Percentiles rank a stretch among this genome's conserved stretches.
phyloP scores from a whole-genome alignment of 2,113 vertebrate species.

The Hypocryptadius cinnamomeus region DNA sequence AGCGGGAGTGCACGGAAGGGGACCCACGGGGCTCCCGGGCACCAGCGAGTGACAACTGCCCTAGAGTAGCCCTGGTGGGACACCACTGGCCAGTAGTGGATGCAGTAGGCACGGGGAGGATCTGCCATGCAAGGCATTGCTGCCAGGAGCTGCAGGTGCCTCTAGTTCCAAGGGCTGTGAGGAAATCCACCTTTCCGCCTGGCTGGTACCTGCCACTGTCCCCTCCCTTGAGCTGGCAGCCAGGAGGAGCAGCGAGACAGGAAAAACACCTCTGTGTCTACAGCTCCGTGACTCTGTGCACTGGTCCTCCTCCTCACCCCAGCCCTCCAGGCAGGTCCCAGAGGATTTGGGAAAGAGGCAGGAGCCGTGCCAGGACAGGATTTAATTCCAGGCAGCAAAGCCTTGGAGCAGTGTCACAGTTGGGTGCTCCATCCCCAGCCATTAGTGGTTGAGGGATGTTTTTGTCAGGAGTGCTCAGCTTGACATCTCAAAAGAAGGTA shows the following conservation, averaged over 20 bases:
- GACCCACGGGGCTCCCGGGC: not conserved
- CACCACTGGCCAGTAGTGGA: rapidly evolving
- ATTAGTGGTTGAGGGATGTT: not conserved
- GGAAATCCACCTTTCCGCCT: not conserved
- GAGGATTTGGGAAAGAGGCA: not conserved
- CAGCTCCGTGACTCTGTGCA: not conserved
- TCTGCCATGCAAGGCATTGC: rapidly evolving
- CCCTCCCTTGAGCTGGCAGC: not conserved
- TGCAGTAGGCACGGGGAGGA: rapidly evolving
- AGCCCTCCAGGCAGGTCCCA: not conserved
- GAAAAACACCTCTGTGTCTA: not conserved
- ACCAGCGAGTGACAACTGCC: not conserved
- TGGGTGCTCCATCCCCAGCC: not conserved
- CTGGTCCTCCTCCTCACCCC: not conserved
- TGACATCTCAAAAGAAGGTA: not conserved
- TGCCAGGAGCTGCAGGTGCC: not conserved
- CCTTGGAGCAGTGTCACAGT: not conserved
- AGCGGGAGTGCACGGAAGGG: rapidly evolving
- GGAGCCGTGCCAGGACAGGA: not conserved
- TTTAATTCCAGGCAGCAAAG: not conserved
- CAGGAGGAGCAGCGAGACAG: not conserved
- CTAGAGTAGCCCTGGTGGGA: not conserved
- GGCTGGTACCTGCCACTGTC: not conserved
- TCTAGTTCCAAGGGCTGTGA: not conserved
- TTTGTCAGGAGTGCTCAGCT: not conserved